A percentile compares a stretch with the other conserved stretches of the same genome.
phyloP scores from a whole-genome alignment of 2,888 invertebrate species.

The Chrysolina oricalcia region DNA sequence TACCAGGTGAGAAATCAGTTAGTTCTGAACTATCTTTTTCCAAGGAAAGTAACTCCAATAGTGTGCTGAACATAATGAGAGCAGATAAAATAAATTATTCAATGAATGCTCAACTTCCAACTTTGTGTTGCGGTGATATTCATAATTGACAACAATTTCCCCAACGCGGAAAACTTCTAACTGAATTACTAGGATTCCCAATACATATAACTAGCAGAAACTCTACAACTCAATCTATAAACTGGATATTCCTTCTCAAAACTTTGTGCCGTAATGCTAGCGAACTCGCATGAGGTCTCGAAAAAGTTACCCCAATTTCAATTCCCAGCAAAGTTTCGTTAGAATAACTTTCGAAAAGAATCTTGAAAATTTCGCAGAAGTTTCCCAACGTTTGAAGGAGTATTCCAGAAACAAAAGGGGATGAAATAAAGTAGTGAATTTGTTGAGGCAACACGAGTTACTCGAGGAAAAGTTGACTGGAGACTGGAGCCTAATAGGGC shows the following conservation, averaged over 20 bases:
- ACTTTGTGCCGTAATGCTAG: neutral
- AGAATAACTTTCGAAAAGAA: conserved; percentile 26
- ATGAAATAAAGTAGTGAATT: conserved; percentile 19
- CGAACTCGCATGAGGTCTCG: neutral
- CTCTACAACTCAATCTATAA: neutral
- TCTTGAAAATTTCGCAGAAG: conserved; percentile 21
- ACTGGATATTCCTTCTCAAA: conserved; percentile 11
- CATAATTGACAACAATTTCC: conserved; percentile 3
- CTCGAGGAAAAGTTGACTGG: conserved; percentile 5
- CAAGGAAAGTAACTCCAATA: too few relatives aligned
- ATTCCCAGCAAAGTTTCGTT: conserved; percentile 31
- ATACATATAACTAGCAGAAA: conserved; percentile 1
- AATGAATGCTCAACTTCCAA: neutral
- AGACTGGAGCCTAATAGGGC: neutral
- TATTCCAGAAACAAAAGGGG: conserved; percentile 10
- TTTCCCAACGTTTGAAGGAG: neutral
- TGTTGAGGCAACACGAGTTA: conserved; percentile 14
- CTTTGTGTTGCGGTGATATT: neutral
- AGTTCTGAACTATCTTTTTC: too few relatives aligned
- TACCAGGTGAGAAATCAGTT: too few relatives aligned
- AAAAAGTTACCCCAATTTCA: conserved; percentile 24
- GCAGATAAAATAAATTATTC: neutral
- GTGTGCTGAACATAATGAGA: too few relatives aligned
- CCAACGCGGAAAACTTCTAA: neutral
- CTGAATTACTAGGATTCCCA: neutral